These are phyloP conservation scores for Boleophthalmus pectinirostris DNA, from an alignment of 2,113 vertebrate genomes.

Conservation along the genomic window DNA sequence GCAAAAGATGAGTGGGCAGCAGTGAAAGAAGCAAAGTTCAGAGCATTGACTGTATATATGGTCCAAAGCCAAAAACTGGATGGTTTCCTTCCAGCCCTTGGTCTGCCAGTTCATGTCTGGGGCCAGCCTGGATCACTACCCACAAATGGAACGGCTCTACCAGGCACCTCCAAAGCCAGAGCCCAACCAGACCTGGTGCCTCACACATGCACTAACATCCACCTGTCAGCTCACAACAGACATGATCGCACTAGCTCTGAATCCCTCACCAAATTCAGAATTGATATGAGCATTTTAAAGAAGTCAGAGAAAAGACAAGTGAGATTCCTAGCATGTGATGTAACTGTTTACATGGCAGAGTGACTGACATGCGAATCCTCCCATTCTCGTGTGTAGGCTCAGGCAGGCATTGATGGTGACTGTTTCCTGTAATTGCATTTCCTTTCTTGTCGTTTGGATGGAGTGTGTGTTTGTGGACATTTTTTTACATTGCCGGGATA, in stretches of 20 bases:
- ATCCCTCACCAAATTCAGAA: not conserved
- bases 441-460: conserved; percentile 75
- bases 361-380: conserved; percentile 35
- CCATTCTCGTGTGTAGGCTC: conserved; percentile 50
- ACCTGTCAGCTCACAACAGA: conserved; percentile 34
- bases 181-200: conserved; percentile 47
- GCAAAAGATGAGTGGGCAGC: not conserved
- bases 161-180: conserved; percentile 47
- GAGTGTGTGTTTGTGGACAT: conserved; percentile 61
- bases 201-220: conserved; percentile 51
- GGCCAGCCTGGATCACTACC: conserved; percentile 46
- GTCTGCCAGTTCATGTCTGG: conserved; percentile 50
- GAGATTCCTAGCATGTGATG: conserved; percentile 10
- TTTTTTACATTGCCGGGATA: conserved; percentile 56
- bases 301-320: not conserved
- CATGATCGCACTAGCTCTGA: conserved; percentile 18
- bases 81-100: conserved; percentile 54
- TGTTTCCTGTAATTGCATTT: conserved; percentile 76
- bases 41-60: conserved; percentile 2
- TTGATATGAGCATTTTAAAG: conserved; percentile 5
- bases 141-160: conserved; percentile 30
- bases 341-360: conserved; percentile 20
- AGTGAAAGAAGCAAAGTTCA: conserved; percentile 12
- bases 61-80: conserved; percentile 38
- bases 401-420: conserved; percentile 53